These are phyloP conservation scores for Noctua fimbriata DNA, from an alignment of 2,888 invertebrate genomes.

Conservation along the genomic window DNA sequence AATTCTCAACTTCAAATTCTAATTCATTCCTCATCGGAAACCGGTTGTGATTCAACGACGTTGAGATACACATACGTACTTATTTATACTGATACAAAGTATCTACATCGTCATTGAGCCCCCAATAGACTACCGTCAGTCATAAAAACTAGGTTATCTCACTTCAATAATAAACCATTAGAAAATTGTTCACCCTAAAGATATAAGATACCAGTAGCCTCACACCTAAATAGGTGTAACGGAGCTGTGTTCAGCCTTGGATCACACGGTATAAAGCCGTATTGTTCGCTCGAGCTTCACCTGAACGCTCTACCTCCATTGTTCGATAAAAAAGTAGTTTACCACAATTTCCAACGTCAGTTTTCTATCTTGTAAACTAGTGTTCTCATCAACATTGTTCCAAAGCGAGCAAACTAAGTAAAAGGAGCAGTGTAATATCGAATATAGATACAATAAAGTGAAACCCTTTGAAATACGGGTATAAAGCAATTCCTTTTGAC, in stretches of 20 bases:
- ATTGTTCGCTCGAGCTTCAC: conserved; percentile 34
- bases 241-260: conserved; percentile 8
- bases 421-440: conserved; percentile 5
- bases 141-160: background rate
- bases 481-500: conserved; percentile 52
- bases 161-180: background rate
- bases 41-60: too few species aligned
- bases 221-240: background rate
- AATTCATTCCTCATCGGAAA: background rate
- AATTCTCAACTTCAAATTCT: background rate
- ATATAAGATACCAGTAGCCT: background rate
- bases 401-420: background rate
- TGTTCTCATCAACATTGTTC: conserved; percentile 14
- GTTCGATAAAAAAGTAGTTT: conserved; percentile 33
- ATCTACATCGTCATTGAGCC: too few species aligned
- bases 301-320: conserved; percentile 23
- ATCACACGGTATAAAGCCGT: conserved; percentile 19
- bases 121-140: too few species aligned
- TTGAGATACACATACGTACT: background rate
- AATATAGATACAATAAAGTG: conserved; percentile 33
- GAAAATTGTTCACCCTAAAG: background rate
- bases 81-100: background rate
- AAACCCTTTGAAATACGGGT: conserved; percentile 43
- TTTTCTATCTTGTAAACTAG: conserved; percentile 21
- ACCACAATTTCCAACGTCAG: conserved; percentile 25